Percentiles rank a stretch among this genome's conserved stretches.
Evolutionary conservation across 2,113 vertebrate genomes (phyloP).

Genomic region (Charina bottae): DNA sequence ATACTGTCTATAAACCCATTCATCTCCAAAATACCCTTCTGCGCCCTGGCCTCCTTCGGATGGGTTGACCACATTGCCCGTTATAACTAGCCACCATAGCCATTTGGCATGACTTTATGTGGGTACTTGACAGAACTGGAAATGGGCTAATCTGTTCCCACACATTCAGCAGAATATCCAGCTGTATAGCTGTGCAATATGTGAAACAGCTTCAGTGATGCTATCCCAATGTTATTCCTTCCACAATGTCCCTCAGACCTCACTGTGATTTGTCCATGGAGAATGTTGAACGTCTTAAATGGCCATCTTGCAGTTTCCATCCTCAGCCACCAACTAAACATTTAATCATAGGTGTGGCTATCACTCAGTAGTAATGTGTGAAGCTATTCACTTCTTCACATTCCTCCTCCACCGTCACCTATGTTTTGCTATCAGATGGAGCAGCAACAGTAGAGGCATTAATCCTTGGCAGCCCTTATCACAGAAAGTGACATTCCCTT

Average conservation of each 20-base stretch:
- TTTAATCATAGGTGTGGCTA: conserved; percentile 18
- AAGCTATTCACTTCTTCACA: background rate
- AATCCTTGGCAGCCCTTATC: background rate
- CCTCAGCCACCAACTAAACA: background rate
- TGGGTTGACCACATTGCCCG: background rate
- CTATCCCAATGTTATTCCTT: background rate
- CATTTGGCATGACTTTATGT: background rate
- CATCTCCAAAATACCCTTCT: background rate
- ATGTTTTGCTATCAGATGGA: conserved; percentile 22
- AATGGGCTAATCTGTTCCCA: background rate
- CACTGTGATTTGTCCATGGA: background rate
- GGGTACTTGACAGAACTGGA: background rate
- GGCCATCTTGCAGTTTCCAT: background rate
- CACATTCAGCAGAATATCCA: background rate
- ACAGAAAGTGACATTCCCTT: background rate
- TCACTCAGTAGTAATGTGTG: conserved; percentile 15
- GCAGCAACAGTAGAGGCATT: conserved; percentile 2
- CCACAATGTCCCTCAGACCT: rapidly evolving
- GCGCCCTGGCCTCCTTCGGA: background rate
- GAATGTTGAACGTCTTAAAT: background rate
- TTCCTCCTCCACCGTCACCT: conserved; percentile 12
- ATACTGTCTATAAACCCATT: background rate
- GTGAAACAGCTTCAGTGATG: background rate
- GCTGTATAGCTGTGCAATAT: background rate
- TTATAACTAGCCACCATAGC: background rate